A percentile compares a stretch with the other conserved stretches of the same genome.
These are phyloP conservation scores for Conus betulinus DNA, from an alignment of 1,140 invertebrate genomes.

Conservation along the genomic window DNA sequence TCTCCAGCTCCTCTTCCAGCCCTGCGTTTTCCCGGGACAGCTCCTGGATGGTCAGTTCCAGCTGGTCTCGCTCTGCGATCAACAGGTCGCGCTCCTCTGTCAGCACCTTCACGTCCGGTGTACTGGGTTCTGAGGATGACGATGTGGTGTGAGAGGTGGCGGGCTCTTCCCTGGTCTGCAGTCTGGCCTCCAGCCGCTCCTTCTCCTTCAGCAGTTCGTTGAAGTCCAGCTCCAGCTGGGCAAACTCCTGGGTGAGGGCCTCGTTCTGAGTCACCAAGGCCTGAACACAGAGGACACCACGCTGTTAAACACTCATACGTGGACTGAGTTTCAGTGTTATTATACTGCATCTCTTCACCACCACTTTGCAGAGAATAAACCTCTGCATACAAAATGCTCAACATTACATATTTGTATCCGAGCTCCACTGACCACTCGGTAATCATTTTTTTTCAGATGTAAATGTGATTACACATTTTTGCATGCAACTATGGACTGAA, in stretches of 20 bases:
- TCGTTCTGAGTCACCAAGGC: conserved; percentile 57
- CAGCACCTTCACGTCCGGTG: conserved; percentile 46
- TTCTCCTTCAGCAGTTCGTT: conserved; percentile 65
- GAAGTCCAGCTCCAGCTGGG: conserved; percentile 60
- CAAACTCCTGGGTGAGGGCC: conserved; percentile 63
- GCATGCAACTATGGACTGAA: too few relatives aligned
- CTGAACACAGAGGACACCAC: background rate
- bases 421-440: too few relatives aligned
- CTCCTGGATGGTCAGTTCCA: conserved; percentile 61
- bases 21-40: conserved; percentile 63
- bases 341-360: too few relatives aligned
- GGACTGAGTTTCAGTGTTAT: too few relatives aligned
- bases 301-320: too few relatives aligned
- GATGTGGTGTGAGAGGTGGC: conserved; percentile 41
- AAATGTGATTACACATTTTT: too few relatives aligned
- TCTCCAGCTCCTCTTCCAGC: conserved; percentile 53
- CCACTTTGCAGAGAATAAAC: too few relatives aligned
- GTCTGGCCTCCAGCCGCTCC: conserved; percentile 63
- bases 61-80: conserved; percentile 59
- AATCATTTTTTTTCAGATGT: too few relatives aligned
- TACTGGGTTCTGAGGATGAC: background rate
- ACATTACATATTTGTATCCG: too few relatives aligned
- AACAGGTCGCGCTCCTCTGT: conserved; percentile 58
- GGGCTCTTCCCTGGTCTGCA: conserved; percentile 27
- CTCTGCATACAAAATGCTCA: too few relatives aligned